A percentile compares a stretch with the other conserved stretches of the same genome.
These are phyloP conservation scores for Aramus guarauna DNA, from an alignment of 2,113 vertebrate genomes.

Conservation along the genomic window DNA sequence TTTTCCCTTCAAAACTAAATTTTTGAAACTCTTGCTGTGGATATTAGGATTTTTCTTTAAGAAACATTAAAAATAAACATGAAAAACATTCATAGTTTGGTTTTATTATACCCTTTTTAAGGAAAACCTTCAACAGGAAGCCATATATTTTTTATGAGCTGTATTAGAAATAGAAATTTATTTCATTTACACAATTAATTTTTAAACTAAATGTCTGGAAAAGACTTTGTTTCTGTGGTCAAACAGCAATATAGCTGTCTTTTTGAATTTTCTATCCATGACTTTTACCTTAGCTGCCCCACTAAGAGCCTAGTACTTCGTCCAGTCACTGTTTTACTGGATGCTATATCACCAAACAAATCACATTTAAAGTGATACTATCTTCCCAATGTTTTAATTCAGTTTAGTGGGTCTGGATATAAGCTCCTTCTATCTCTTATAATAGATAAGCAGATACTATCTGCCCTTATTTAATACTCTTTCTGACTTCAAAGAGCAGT, in stretches of 20 bases:
- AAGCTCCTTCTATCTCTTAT: background rate
- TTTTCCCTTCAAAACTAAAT: background rate
- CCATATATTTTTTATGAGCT: background rate
- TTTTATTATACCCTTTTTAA: background rate
- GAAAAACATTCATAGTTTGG: rapidly evolving
- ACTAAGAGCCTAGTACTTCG: background rate
- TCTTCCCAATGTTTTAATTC: conserved; percentile 23
- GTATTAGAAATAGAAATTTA: background rate
- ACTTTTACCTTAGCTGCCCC: background rate
- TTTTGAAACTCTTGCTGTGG: background rate
- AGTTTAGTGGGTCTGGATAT: conserved; percentile 13
- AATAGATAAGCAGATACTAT: conserved; percentile 8
- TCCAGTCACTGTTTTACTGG: background rate
- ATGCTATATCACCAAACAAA: background rate
- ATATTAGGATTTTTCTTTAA: background rate
- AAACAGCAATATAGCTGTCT: background rate
- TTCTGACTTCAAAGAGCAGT: background rate
- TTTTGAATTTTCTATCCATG: background rate
- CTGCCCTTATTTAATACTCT: background rate
- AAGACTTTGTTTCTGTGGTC: background rate
- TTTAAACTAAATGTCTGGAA: background rate
- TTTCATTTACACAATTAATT: background rate
- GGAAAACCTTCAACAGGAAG: background rate
- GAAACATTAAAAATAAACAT: background rate
- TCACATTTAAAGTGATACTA: conserved; percentile 20